Base-by-base conservation (phyloP, 2,888 invertebrate genomes). In the Drosophila rellima region DNA sequence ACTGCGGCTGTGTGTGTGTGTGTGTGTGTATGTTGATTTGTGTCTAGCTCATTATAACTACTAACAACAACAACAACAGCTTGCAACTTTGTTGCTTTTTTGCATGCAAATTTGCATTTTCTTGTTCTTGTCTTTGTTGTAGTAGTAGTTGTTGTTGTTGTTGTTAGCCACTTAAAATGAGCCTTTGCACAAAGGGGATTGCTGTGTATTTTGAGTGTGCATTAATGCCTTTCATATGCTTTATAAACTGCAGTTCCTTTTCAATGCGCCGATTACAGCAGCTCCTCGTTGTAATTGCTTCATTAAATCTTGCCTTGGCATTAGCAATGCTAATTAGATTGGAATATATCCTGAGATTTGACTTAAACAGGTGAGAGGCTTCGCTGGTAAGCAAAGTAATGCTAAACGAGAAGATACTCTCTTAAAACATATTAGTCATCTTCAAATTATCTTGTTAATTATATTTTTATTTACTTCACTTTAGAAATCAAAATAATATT, bases 1-100 rank as follows among this genome's bases (percentile, higher is more conserved):
- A 68, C 86, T 64, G 60, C 55, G 56, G 66, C 45, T 64, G 17
- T 37, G 48, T 51, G 68, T 33, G 61, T 11, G 59, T 56, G 47
- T 15, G 50, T 33, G 39, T 11, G 18, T 39, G 11, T 10, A 18
- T 60, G 48, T 64, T 63, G 48, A 61, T 54, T 35, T 61, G 61
- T 37, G 61, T 67, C 60, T 47, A 69, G 65, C 78, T 76, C 75
- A 76, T 76, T 76, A 77, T 76, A 64, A 62, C 42, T 55, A 44
- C 40, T 40, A 54, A 61, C 44, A 61, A 54, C 17, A 33, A 51
- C 39, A 44, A 52, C 15, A 60, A 23, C 35, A 48, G 33, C 26
- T 51, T 20, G 13, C 40, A 54, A 35, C 13, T 42, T 17, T 17
- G n/a, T 15, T 47, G 11, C 40, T 17, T 56, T 42, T 57, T 51